Base-by-base conservation (phyloP, 2,797 vertebrate species). In the Sebastes steindachneri region DNA sequence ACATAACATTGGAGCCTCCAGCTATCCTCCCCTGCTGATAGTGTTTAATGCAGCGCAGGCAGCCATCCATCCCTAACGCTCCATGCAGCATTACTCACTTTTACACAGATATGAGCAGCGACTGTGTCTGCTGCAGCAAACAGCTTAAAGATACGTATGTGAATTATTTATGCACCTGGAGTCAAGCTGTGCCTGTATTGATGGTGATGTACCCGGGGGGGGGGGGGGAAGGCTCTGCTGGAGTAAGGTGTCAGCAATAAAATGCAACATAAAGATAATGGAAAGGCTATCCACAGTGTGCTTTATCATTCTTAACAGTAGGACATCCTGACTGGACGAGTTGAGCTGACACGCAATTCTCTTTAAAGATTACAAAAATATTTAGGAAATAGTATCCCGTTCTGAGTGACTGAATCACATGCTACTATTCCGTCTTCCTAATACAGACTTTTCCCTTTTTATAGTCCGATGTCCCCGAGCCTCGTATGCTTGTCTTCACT, bases 151-250 rank as follows among this genome's bases (percentile, higher is more conserved):
- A 74, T 75, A 68, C 3, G 12, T 10, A 6, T 11, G 64, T 88
- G 82, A 88, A 90, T 85, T 87, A 89, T 92, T 84, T 9, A 86
- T 77, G 73, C 79, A 6, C 23, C 29, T 51, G 29, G 37, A 73
- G 55, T 75, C 28, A 4, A 73, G 63, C 63, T 58, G 82, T 71
- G 66, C 58, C 41, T 25, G 35, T 48, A 5, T 33, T 48, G 45
- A 48, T 48, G 19, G 3, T 1, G 48, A 45, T 68, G 62, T 68
- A 72, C 64, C 68, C 19, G 12, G 69, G 12, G 58, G 15, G 63
- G 62, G 15, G 63, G 33, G 11, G 33, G 35, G 6, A 12, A 21
- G 58, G 8, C 45, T 41, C 25, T 7, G 3, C 71, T 71, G 15
- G 17, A 53, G 62, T 7, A n/a, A 53, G 10, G 53, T 33, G 59